phyloP scores from a whole-genome alignment of 1,140 invertebrate genomes.

The Aplysia californica region DNA sequence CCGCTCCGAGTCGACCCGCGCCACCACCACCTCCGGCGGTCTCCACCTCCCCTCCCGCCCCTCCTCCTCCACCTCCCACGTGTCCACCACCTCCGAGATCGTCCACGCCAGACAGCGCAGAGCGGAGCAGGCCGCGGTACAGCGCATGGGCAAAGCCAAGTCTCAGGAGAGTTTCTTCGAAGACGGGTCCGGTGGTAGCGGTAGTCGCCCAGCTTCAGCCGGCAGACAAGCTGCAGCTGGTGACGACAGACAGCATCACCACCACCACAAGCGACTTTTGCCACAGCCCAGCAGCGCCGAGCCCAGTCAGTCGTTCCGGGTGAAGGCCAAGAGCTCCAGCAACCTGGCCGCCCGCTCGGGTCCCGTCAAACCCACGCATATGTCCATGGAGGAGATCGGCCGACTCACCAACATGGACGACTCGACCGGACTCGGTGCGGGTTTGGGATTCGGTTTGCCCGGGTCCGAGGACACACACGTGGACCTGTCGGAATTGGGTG shows the following conservation, averaged over 20 bases:
- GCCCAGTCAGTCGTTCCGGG: constrained; percentile 40
- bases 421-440: constrained; percentile 37
- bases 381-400: constrained; percentile 45
- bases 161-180: constrained; percentile 57
- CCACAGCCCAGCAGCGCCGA: constrained; percentile 47
- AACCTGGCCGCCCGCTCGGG: constrained; percentile 41
- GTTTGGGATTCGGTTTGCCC: too few relatives aligned
- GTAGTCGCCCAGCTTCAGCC: background rate
- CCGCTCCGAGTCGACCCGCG: background rate
- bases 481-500: background rate
- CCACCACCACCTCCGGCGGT: constrained; percentile 41
- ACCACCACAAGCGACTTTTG: constrained; percentile 49
- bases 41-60: constrained; percentile 35
- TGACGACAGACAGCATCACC: too few relatives aligned
- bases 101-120: constrained; percentile 23
- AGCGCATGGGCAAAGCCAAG: constrained; percentile 41
- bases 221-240: background rate
- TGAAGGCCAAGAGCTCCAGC: constrained; percentile 56
- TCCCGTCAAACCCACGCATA: constrained; percentile 56
- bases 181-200: background rate
- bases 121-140: constrained; percentile 19
- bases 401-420: constrained; percentile 38
- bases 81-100: constrained; percentile 45
- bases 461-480: constrained; percentile 35
- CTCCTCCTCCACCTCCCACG: constrained; percentile 49